Percentiles rank a stretch among this genome's conserved stretches.
phyloP scores from a whole-genome alignment of 2,797 vertebrate species.

The Tolypeutes matacus region DNA sequence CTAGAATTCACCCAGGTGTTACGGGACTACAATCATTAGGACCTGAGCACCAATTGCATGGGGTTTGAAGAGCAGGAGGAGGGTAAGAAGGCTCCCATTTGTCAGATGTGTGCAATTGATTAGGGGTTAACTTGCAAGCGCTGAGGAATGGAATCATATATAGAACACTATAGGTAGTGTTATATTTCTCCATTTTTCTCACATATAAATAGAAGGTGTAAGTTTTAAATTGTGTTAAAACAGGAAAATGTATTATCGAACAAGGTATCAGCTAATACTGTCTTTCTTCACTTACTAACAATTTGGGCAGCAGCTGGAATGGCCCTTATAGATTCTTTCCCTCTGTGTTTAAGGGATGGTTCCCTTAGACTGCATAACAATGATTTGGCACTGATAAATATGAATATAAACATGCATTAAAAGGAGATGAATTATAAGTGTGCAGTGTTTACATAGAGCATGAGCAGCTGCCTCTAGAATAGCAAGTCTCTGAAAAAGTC shows the following conservation, averaged over 20 bases:
- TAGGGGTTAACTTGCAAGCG: background rate
- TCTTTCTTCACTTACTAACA: background rate
- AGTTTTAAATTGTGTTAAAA: background rate
- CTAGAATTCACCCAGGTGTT: background rate
- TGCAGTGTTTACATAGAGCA: background rate
- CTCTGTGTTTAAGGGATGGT: background rate
- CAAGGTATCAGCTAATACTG: background rate
- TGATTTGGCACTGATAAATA: background rate
- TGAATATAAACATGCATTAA: background rate
- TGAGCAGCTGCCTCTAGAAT: background rate
- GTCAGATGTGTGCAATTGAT: background rate
- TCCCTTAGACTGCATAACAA: background rate
- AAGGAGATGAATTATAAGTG: background rate
- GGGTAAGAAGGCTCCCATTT: no score
- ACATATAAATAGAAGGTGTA: background rate
- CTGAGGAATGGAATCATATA: background rate
- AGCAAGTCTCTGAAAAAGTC: background rate
- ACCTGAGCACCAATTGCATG: background rate
- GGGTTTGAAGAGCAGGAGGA: background rate
- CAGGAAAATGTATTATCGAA: background rate
- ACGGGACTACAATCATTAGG: background rate
- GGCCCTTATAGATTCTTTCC: background rate
- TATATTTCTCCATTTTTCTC: background rate
- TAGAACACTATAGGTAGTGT: background rate
- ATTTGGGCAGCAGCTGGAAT: background rate